These are phyloP conservation scores for Ploceus nigricollis DNA, from an alignment of 2,113 vertebrate species.

Conservation along the genomic window DNA sequence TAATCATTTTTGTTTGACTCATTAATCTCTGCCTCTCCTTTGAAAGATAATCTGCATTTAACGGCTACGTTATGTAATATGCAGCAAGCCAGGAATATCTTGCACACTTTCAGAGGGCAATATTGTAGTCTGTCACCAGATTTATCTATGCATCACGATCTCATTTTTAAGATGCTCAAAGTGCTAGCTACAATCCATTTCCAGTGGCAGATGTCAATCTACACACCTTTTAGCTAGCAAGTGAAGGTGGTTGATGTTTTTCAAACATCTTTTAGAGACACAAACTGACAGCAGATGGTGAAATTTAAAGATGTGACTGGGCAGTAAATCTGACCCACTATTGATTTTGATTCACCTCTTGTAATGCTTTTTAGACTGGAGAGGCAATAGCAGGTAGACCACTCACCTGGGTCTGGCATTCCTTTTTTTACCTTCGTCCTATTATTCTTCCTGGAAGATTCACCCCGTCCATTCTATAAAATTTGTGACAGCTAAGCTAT, in stretches of 20 bases:
- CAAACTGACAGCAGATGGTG: background rate
- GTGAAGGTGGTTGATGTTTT: background rate
- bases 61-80: constrained; percentile 63
- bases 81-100: constrained; percentile 53
- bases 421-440: background rate
- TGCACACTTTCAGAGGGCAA: constrained; percentile 27
- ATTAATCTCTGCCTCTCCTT: constrained; percentile 72
- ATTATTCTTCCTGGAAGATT: background rate
- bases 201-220: background rate
- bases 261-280: background rate
- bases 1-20: constrained; percentile 66
- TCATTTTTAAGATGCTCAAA: constrained; percentile 52
- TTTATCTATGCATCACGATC: constrained; percentile 57
- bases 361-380: background rate
- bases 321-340: background rate
- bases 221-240: background rate
- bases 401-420: background rate
- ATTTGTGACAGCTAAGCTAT: background rate
- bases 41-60: constrained; percentile 72
- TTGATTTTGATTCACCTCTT: background rate
- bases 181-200: background rate
- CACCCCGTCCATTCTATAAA: background rate
- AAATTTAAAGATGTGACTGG: background rate
- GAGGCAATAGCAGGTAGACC: background rate
- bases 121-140: constrained; percentile 18